Base-by-base conservation (phyloP, 2,113 vertebrate genomes). In the Amphilophus citrinellus region DNA sequence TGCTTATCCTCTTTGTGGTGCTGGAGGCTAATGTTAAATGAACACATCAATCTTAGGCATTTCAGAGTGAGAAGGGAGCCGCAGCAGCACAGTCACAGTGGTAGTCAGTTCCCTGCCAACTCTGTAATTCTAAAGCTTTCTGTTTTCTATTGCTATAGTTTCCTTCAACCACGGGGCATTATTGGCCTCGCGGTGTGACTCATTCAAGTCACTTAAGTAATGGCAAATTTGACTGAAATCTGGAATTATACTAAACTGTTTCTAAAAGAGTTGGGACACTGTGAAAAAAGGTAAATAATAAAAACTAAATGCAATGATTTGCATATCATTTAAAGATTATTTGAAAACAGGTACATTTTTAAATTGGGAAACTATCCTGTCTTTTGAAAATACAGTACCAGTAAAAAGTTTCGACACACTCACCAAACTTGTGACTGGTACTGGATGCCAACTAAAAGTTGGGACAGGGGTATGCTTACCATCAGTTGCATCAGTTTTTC, bases 1-100 rank as follows among this genome's bases (percentile, higher is more conserved):
- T 93, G 91, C 91, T 92, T 90, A 92, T 91, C 89, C 89, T 88
- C 90, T 92, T 92, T 93, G 93, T 92, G 89, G 80, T 78, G 92
- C 94, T 92, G 84, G 89, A 89, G 94, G 94, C 92, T 92, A 92
- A 94, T 94, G 92, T 89, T 90, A 92, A 95, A 94, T 94, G 93
- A 95, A 93, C 92, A 87, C 91, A 95, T 95, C 93, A 93, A 93
- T 95, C 93, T 94, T 90, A 5, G 58, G 53, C 11, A 53, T 89
- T 91, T 89, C 89, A 79, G 82, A 89, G 86, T 76, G 89, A 89
- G 85, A 79, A 61, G 60, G 82, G 84, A 82, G 89, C 83, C 10
- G 78, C 75, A 39, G 86, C 53, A 50, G 84, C 81, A 53, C 84
- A 80, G 82, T 76, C 89, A 85, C 82, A 80, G 73, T 62, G 88